These are phyloP conservation scores for Microtus pennsylvanicus DNA, from an alignment of 2,113 vertebrate species.

Conservation along the genomic window DNA sequence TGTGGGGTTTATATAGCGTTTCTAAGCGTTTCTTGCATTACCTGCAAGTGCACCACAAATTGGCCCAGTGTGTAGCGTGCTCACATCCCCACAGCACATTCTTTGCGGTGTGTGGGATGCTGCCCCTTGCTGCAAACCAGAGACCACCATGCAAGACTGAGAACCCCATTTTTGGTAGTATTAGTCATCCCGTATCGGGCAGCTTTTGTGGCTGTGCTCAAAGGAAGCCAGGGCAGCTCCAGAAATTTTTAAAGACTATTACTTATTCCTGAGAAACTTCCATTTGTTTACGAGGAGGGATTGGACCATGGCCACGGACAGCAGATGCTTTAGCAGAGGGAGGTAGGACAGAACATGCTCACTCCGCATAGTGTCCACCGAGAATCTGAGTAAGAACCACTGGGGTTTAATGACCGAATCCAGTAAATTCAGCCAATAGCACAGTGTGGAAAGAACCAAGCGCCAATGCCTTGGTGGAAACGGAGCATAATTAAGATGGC, in stretches of 20 bases:
- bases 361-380: slow-evolving; percentile 31
- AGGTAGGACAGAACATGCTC: slow-evolving; percentile 57
- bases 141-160: slow-evolving; percentile 43
- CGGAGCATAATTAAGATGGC: slow-evolving; percentile 45
- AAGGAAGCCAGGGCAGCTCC: neutral
- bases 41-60: neutral
- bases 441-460: slow-evolving; percentile 57
- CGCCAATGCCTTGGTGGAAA: slow-evolving; percentile 44
- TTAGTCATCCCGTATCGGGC: neutral
- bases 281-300: slow-evolving; percentile 31
- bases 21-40: slow-evolving; percentile 5
- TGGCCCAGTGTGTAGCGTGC: neutral
- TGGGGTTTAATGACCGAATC: slow-evolving; percentile 61
- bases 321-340: slow-evolving; percentile 46
- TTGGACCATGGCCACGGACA: slow-evolving; percentile 49
- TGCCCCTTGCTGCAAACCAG: neutral
- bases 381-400: slow-evolving; percentile 60
- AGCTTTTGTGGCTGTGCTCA: neutral
- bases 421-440: slow-evolving; percentile 57
- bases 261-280: slow-evolving; percentile 59
- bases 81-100: neutral
- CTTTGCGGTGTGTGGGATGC: neutral
- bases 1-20: slow-evolving; percentile 14
- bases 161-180: slow-evolving; percentile 44
- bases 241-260: slow-evolving; percentile 9